These are phyloP conservation scores for Habrosyne pyritoides DNA, from an alignment of 2,888 invertebrate genomes.

Conservation along the genomic window DNA sequence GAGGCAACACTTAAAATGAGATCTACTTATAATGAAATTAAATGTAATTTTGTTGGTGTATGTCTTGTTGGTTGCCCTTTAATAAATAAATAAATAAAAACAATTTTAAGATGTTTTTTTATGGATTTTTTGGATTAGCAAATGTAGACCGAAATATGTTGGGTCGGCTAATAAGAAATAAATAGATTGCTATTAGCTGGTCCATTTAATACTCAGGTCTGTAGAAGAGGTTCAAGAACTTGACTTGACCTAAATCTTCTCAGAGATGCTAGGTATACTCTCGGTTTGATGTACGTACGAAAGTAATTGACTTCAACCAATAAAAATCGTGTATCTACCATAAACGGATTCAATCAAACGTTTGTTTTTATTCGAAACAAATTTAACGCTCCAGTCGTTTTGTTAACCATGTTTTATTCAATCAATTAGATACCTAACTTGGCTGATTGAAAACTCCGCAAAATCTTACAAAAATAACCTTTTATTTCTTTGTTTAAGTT, in stretches of 20 bases:
- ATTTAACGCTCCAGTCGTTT: conserved; percentile 3
- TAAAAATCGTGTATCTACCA: conserved; percentile 19
- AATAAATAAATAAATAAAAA: too few relatives aligned
- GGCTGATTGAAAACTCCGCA: neutral
- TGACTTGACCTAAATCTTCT: neutral
- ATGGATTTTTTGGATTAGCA: too few relatives aligned
- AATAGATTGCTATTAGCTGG: too few relatives aligned
- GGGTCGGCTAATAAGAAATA: too few relatives aligned
- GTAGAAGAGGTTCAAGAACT: too few relatives aligned
- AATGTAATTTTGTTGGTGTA: too few relatives aligned
- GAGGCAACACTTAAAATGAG: too few relatives aligned
- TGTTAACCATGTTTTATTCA: neutral
- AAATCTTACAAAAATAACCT: neutral
- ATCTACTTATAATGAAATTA: too few relatives aligned
- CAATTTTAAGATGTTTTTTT: too few relatives aligned
- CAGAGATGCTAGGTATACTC: neutral
- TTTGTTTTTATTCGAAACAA: conserved; percentile 16
- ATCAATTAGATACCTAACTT: conserved; percentile 12
- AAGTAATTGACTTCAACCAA: conserved; percentile 8
- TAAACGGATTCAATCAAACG: conserved; percentile 12
- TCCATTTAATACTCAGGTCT: too few relatives aligned
- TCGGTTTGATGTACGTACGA: conserved; percentile 1
- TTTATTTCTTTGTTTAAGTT: neutral
- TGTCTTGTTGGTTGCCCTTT: too few relatives aligned
- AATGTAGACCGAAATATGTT: too few relatives aligned